These are phyloP conservation scores for Leucoma salicis DNA, from an alignment of 2,888 invertebrate species.

Conservation along the genomic window DNA sequence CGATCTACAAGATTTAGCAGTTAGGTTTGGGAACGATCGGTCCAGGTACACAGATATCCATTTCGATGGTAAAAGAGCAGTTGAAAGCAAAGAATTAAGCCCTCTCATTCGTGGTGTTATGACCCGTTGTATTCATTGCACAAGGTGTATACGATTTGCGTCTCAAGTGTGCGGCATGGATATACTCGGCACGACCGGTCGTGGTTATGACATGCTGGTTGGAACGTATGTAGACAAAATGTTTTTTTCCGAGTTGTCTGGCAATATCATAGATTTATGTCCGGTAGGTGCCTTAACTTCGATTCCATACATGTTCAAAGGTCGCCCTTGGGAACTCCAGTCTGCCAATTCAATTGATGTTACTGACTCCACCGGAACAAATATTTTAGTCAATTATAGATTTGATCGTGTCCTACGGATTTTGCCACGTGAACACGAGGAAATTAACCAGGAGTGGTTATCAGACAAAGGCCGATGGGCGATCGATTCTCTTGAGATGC, in stretches of 20 bases:
- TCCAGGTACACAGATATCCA: constrained; percentile 95
- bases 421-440: constrained; percentile 66
- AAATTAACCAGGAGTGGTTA: constrained; percentile 97
- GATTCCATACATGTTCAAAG: constrained; percentile 97
- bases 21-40: constrained; percentile 97
- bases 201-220: constrained; percentile 97
- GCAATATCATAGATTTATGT: constrained; percentile 99
- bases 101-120: constrained; percentile 98
- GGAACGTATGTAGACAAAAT: constrained; percentile 99
- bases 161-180: constrained; percentile 98
- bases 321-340: constrained; percentile 98
- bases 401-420: constrained; percentile 61
- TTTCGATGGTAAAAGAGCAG: constrained; percentile 94
- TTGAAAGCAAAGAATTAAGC: constrained; percentile 98
- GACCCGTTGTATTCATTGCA: constrained; percentile 99
- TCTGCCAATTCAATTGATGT: constrained; percentile 82
- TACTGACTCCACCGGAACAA: constrained; percentile 72
- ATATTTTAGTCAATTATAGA: constrained; percentile 60
- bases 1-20: constrained; percentile 97
- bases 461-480: constrained; percentile 98
- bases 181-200: constrained; percentile 95
- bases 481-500: constrained; percentile 97
- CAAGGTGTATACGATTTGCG: constrained; percentile 97
- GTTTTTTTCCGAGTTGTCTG: constrained; percentile 97
- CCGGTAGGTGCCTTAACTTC: constrained; percentile 99